Percentiles rank a stretch among this genome's conserved stretches.
Evolutionary conservation across 2,797 vertebrate genomes (phyloP).

Genomic region (Acridotheres tristis): DNA sequence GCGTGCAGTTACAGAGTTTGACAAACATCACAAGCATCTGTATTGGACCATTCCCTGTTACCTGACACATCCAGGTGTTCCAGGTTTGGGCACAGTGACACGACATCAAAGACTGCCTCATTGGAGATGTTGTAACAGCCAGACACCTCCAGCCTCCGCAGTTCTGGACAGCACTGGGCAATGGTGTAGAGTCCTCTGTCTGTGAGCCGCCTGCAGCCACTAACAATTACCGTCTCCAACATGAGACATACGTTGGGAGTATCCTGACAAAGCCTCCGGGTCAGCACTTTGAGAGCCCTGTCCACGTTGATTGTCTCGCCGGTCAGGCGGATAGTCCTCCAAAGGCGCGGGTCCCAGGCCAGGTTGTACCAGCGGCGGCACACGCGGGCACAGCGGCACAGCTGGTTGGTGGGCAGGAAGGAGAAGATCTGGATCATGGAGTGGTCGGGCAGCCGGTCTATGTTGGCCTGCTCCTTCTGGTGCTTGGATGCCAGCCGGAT

Average conservation of each 20-base stretch:
- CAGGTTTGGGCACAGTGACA: conserved; percentile 94
- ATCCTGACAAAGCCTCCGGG: conserved; percentile 95
- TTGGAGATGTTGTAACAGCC: conserved; percentile 97
- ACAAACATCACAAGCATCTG: neutral
- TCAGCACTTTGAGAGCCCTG: conserved; percentile 92
- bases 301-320: conserved; percentile 93
- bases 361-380: conserved; percentile 97
- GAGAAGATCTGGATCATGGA: conserved; percentile 89
- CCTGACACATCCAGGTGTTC: conserved; percentile 97
- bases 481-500: conserved; percentile 81
- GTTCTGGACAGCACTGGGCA: conserved; percentile 94
- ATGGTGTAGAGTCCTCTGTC: conserved; percentile 94
- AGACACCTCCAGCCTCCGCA: conserved; percentile 90
- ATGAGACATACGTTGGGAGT: conserved; percentile 98
- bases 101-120: conserved; percentile 93
- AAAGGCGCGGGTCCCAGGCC: conserved; percentile 95
- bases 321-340: conserved; percentile 87
- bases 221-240: conserved; percentile 91
- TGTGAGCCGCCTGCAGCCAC: conserved; percentile 93
- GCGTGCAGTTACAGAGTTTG: accelerated
- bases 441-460: conserved; percentile 91
- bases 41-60: conserved; percentile 61
- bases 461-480: conserved; percentile 83
- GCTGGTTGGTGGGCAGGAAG: conserved; percentile 94
- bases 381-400: conserved; percentile 92